These are phyloP conservation scores for Molorchus minor DNA, from an alignment of 2,888 invertebrate species.

Conservation along the genomic window DNA sequence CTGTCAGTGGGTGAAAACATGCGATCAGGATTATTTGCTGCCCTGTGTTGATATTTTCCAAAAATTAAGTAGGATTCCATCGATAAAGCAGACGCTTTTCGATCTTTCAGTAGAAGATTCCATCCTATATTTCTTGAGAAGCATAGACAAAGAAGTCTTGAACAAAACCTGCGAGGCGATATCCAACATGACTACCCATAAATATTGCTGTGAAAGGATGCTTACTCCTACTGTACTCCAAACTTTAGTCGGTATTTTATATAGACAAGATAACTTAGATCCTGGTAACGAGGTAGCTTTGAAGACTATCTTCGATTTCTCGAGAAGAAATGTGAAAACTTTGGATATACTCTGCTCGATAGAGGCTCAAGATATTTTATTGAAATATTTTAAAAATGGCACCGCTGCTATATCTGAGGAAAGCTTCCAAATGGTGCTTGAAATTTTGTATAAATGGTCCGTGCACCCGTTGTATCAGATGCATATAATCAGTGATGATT, in stretches of 20 bases:
- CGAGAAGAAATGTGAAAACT: constrained; percentile 44
- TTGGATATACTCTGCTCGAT: constrained; percentile 43
- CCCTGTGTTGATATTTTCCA: constrained; percentile 44
- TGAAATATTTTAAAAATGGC: constrained; percentile 47
- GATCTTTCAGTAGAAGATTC: constrained; percentile 54
- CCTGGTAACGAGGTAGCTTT: constrained; percentile 50
- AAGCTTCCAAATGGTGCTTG: constrained; percentile 43
- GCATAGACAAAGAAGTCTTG: constrained; percentile 45
- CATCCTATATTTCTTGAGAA: constrained; percentile 49
- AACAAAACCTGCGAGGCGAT: constrained; percentile 51
- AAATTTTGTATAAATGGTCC: constrained; percentile 45
- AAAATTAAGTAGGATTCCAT: constrained; percentile 46
- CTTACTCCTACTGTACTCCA: constrained; percentile 48
- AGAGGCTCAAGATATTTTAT: constrained; percentile 40
- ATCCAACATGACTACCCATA: constrained; percentile 51
- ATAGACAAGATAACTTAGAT: constrained; percentile 45
- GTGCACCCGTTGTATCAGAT: constrained; percentile 43
- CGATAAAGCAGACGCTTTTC: constrained; percentile 50
- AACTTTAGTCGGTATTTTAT: constrained; percentile 45
- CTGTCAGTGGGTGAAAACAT: constrained; percentile 51
- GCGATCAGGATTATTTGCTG: constrained; percentile 42
- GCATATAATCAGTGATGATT: constrained; percentile 36
- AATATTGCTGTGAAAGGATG: constrained; percentile 54
- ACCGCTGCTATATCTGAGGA: constrained; percentile 34
- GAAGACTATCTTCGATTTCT: constrained; percentile 49